Base-by-base conservation (phyloP, 1,140 invertebrate species). In the Nilaparvata lugens region DNA sequence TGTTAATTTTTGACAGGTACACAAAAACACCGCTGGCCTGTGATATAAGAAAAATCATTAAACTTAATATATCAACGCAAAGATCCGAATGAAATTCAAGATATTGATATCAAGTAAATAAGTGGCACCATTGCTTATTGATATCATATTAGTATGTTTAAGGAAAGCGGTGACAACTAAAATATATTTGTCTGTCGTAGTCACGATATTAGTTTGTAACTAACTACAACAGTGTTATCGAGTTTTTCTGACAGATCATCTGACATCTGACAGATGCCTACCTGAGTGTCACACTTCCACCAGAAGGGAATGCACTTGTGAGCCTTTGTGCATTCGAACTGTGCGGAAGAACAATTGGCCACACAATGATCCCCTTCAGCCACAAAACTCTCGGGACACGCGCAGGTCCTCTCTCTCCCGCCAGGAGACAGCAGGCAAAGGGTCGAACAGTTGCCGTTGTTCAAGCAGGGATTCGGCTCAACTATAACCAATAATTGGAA, bases 361-460 rank as follows among this genome's bases (percentile, higher is more conserved):
- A 78, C 72, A 71, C 91, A 95, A 2, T 78, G 78, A 52, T 76
- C 75, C 0, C 79, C 81, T 74, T 92, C 87, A 0, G 31, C 74
- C 24, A 85, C 75, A 72, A 86, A 91, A 71, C 89, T 88, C 70
- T 92, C 88, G 13, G 90, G 90, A 69, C 91, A 94, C 0, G 81
- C 81, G 75, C 91, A 94, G 19, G 77, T 78, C 5, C 64, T 19
- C 1, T 2, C 6, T 3, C 9, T 3, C 31, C 69, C 66, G 5
- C 73, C 74, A 57, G 89, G 86, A 13, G 81, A 82, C 18, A 95
- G 74, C 58, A 95, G 74, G 72, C 91, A 95, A 16, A 94, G 74
- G 0, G 84, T 86, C 9, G 81, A 78, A 71, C 90, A 91, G 63
- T 83, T 82, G 1, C 75, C 76, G 52, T 75, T 75, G 62, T 77